A percentile compares a stretch with the other conserved stretches of the same genome.
Conservation (phyloP, 1,140 invertebrate genomes). For the Stegodyphus dumicola region DNA sequence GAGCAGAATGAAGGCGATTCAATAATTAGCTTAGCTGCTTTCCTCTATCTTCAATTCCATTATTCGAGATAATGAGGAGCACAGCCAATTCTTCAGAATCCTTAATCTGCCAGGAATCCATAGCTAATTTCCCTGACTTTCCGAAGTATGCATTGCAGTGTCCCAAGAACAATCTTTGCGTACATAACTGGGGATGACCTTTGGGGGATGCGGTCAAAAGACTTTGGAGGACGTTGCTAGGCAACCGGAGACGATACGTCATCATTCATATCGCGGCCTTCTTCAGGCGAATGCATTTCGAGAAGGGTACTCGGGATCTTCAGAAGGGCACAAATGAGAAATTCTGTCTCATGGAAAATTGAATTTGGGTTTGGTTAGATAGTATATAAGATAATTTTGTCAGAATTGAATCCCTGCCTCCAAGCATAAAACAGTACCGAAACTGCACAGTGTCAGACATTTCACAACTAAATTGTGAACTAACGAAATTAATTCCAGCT, state of each 20-base stretch:
- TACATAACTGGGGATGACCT: not conserved
- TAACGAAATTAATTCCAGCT: no score
- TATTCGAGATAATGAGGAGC: no score
- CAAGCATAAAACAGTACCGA: no score
- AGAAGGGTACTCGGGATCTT: not conserved
- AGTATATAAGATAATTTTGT: no score
- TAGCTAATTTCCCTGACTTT: conserved; percentile 1
- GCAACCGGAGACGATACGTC: not conserved
- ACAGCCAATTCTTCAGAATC: not conserved
- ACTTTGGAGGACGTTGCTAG: conserved; percentile 3
- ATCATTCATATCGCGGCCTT: not conserved
- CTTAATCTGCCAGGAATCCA: conserved; percentile 6
- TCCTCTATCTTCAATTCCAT: no score
- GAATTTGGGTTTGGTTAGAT: no score
- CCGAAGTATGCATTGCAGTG: not conserved
- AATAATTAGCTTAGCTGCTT: no score
- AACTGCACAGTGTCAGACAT: no score
- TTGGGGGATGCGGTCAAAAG: not conserved
- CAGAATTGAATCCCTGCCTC: no score
- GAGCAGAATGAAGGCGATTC: no score
- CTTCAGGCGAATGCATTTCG: not conserved
- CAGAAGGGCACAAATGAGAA: not conserved
- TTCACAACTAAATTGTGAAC: no score
- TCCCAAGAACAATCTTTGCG: not conserved
- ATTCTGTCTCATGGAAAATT: no score